phyloP scores from a whole-genome alignment of 2,888 invertebrate species.

The Hylaea fasciaria region DNA sequence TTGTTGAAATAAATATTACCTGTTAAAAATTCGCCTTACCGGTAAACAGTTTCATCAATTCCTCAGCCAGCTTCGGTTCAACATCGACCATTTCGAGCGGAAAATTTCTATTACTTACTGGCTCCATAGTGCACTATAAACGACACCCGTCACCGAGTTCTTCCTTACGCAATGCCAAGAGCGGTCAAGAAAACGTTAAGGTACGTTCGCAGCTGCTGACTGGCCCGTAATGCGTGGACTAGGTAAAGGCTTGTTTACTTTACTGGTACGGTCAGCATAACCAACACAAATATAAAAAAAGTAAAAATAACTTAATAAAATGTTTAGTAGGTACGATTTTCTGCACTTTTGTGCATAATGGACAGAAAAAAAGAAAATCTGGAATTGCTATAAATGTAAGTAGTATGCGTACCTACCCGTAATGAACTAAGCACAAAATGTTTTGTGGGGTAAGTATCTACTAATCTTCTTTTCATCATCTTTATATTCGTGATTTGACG shows the following conservation, averaged over 20 bases:
- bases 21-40: no score
- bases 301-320: no score
- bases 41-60: constrained; percentile 86
- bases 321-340: no score
- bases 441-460: no score
- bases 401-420: no score
- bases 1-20: no score
- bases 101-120: constrained; percentile 71
- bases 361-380: no score
- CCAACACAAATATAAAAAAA: constrained; percentile 2
- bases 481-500: no score
- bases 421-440: no score
- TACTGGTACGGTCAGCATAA: constrained; percentile 6
- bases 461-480: no score
- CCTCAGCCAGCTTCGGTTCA: constrained; percentile 79
- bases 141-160: neutral
- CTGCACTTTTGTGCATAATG: no score
- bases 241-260: constrained; percentile 10
- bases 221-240: neutral
- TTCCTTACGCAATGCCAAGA: constrained; percentile 11
- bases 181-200: constrained; percentile 24
- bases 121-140: constrained; percentile 51
- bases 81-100: constrained; percentile 85
- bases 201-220: constrained; percentile 6
- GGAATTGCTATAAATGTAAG: no score